Conservation (phyloP, 2,888 invertebrate species). For the Apamea anceps region DNA sequence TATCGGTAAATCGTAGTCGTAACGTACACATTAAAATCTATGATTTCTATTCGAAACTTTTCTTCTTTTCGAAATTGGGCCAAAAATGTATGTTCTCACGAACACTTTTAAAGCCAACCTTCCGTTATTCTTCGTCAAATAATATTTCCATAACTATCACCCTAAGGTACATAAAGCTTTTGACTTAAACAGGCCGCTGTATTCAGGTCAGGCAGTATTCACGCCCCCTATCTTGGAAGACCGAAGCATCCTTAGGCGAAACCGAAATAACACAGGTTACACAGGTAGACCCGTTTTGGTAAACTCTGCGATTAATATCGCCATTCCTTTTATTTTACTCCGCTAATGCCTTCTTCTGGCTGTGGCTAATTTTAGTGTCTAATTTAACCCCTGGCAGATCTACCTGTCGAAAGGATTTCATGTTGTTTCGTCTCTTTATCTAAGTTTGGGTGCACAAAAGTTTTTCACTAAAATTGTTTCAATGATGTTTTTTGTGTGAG, state of each 20-base stretch:
- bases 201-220: constrained; percentile 59
- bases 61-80: not conserved
- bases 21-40: not conserved
- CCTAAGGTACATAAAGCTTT: constrained; percentile 19
- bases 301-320: constrained; percentile 38
- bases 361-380: constrained; percentile 25
- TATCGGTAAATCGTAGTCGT: not conserved
- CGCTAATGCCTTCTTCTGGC: constrained; percentile 22
- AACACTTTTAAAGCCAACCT: not conserved
- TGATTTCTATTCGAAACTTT: not conserved
- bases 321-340: constrained; percentile 49
- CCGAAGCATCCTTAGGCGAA: constrained; percentile 39
- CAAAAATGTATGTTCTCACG: not conserved
- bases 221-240: constrained; percentile 63
- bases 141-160: constrained; percentile 30
- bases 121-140: constrained; percentile 20
- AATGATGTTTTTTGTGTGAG: not conserved
- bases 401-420: constrained; percentile 5
- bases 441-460: not conserved
- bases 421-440: not conserved
- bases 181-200: constrained; percentile 37
- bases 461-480: not conserved
- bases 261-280: constrained; percentile 47
- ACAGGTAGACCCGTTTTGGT: constrained; percentile 52
- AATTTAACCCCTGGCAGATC: constrained; percentile 6